A percentile compares a stretch with the other conserved stretches of the same genome.
These are phyloP conservation scores for Leucopsar rothschildi DNA, from an alignment of 2,113 vertebrate genomes.

Conservation along the genomic window DNA sequence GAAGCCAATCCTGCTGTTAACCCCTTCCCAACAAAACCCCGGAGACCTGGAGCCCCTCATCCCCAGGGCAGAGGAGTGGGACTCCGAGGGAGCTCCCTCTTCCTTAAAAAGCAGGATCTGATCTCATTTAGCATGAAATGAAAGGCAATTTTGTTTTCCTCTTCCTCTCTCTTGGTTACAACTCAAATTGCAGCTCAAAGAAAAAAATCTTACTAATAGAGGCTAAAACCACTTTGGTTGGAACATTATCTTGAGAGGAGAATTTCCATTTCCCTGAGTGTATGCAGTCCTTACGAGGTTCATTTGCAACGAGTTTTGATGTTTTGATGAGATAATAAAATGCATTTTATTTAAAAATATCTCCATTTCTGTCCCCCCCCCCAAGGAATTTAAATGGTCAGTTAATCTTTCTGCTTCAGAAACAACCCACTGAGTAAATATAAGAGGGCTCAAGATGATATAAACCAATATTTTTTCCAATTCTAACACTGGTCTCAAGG, in stretches of 20 bases:
- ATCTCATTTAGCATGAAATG: background rate
- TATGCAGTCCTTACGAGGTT: conserved; percentile 2
- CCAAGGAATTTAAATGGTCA: conserved; percentile 9
- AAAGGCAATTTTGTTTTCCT: background rate
- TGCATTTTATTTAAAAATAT: conserved; percentile 56
- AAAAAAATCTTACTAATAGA: conserved; percentile 24
- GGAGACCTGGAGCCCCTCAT: fast-evolving
- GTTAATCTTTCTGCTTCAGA: conserved; percentile 42
- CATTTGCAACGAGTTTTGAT: conserved; percentile 36
- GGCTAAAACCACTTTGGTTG: background rate
- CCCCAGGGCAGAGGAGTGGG: fast-evolving
- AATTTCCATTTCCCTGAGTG: conserved; percentile 3
- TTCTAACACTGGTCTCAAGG: background rate
- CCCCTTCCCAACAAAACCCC: conserved; percentile 7
- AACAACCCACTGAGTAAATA: conserved; percentile 50
- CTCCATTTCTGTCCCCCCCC: background rate
- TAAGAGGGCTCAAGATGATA: background rate
- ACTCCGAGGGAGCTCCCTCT: background rate
- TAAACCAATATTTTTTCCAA: background rate
- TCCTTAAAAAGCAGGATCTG: background rate
- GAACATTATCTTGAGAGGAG: conserved; percentile 31
- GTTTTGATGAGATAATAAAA: conserved; percentile 60
- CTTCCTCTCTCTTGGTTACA: background rate
- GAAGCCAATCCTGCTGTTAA: conserved; percentile 19
- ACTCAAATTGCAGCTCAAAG: background rate